phyloP scores from a whole-genome alignment of 1,140 invertebrate species.

The Halesus radiatus region DNA sequence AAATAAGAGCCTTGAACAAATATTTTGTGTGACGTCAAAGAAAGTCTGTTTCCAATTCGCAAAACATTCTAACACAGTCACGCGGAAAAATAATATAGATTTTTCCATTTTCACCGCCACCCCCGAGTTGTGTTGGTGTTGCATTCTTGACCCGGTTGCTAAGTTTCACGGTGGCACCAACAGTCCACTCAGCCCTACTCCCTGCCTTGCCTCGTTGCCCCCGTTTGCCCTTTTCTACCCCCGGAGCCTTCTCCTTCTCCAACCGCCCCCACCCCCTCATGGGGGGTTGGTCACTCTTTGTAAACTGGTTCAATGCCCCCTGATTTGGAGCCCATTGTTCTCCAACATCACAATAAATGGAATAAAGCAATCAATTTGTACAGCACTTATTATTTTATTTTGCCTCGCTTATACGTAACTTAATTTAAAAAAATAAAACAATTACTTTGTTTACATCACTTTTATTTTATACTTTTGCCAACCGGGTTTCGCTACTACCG shows the following conservation, averaged over 20 bases:
- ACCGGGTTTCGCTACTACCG: too few relatives aligned
- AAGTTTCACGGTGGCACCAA: conserved; percentile 35
- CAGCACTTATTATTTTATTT: too few relatives aligned
- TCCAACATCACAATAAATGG: not conserved
- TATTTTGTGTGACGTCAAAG: too few relatives aligned
- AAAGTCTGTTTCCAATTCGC: too few relatives aligned
- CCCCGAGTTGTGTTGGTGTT: conserved; percentile 6
- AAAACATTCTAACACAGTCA: not conserved
- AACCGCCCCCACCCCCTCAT: not conserved
- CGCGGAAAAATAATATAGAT: conserved; percentile 8
- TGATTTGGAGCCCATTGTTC: not conserved
- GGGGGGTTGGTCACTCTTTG: conserved; percentile 1
- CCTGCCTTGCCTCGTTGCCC: not conserved
- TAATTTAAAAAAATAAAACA: too few relatives aligned
- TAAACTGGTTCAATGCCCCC: not conserved
- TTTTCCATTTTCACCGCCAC: not conserved
- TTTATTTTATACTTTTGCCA: too few relatives aligned
- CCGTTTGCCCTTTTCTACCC: not conserved
- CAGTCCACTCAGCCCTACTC: not conserved
- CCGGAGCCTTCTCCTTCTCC: too few relatives aligned
- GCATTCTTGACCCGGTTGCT: conserved; percentile 43
- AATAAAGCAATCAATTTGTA: too few relatives aligned
- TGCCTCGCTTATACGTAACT: too few relatives aligned
- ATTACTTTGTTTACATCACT: too few relatives aligned
- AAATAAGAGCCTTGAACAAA: too few relatives aligned